Evolutionary conservation across 2,113 vertebrate genomes (phyloP).

Genomic region (Clupea harengus): DNA sequence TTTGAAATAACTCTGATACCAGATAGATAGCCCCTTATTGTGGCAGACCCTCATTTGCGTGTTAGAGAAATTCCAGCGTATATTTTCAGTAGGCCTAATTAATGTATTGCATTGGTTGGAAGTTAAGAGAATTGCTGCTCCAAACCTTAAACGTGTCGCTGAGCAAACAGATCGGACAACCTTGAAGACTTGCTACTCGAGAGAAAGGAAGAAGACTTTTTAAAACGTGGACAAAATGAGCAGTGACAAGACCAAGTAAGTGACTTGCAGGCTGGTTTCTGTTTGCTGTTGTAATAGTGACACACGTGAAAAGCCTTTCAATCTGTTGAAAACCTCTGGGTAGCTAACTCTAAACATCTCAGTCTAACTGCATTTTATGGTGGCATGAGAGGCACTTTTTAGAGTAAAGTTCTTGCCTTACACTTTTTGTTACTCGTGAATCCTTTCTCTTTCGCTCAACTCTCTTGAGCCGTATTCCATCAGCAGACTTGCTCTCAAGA

Average conservation of each 20-base stretch:
- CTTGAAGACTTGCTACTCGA: background rate
- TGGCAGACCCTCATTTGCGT: background rate
- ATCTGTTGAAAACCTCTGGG: background rate
- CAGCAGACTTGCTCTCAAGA: background rate
- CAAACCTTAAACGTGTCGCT: background rate
- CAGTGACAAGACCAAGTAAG: conserved; percentile 72
- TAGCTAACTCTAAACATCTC: background rate
- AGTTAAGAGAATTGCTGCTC: background rate
- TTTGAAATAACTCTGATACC: conserved; percentile 35
- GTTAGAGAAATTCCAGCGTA: background rate
- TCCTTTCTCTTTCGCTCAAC: background rate
- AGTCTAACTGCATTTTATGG: background rate
- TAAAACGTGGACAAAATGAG: conserved; percentile 58
- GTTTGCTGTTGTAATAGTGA: background rate
- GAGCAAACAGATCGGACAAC: background rate
- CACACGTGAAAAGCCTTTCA: background rate
- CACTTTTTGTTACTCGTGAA: background rate
- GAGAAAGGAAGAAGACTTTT: background rate
- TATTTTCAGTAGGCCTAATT: conserved; percentile 8
- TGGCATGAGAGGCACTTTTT: background rate
- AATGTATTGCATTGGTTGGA: background rate
- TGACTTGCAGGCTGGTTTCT: background rate
- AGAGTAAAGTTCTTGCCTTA: background rate
- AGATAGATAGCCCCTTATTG: conserved; percentile 37
- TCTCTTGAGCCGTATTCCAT: background rate